Conservation (phyloP, 2,113 vertebrate genomes). For the Synchiropus splendidus region DNA sequence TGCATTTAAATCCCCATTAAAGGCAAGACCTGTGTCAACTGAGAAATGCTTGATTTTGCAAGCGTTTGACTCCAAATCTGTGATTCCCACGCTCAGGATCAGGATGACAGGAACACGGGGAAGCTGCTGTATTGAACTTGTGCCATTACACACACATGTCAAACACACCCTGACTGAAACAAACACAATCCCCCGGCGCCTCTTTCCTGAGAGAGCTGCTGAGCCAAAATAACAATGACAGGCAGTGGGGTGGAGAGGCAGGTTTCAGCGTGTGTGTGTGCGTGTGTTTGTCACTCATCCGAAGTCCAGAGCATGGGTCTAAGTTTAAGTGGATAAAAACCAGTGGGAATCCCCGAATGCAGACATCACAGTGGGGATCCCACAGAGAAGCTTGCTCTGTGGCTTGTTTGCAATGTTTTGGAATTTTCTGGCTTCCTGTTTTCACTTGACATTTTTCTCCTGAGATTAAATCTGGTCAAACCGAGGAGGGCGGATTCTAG, state of each 20-base stretch:
- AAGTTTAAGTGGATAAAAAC: too few relatives aligned
- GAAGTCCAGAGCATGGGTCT: too few relatives aligned
- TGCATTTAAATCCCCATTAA: too few relatives aligned
- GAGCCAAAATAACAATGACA: conserved; percentile 59
- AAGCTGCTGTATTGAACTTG: conserved; percentile 43
- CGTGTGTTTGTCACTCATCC: conserved; percentile 15
- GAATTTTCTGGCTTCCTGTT: too few relatives aligned
- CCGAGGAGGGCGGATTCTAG: too few relatives aligned
- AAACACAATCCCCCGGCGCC: conserved; percentile 60
- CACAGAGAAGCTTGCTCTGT: too few relatives aligned
- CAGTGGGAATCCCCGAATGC: too few relatives aligned
- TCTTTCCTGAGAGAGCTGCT: conserved; percentile 60
- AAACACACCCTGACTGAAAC: conserved; percentile 54
- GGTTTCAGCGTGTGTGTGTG: conserved; percentile 22
- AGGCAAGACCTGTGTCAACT: too few relatives aligned
- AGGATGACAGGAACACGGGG: conserved; percentile 52
- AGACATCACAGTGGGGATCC: too few relatives aligned
- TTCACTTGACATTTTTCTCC: too few relatives aligned
- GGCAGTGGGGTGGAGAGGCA: conserved; percentile 46
- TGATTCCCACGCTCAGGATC: conserved; percentile 51
- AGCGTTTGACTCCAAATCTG: conserved; percentile 1
- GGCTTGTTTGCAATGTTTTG: too few relatives aligned
- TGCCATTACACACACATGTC: conserved; percentile 21
- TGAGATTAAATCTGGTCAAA: too few relatives aligned
- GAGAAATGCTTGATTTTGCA: background rate